Percentiles rank a stretch among this genome's conserved stretches.
phyloP scores from a whole-genome alignment of 2,888 invertebrate species.

The Sphaeridia pumilis region DNA sequence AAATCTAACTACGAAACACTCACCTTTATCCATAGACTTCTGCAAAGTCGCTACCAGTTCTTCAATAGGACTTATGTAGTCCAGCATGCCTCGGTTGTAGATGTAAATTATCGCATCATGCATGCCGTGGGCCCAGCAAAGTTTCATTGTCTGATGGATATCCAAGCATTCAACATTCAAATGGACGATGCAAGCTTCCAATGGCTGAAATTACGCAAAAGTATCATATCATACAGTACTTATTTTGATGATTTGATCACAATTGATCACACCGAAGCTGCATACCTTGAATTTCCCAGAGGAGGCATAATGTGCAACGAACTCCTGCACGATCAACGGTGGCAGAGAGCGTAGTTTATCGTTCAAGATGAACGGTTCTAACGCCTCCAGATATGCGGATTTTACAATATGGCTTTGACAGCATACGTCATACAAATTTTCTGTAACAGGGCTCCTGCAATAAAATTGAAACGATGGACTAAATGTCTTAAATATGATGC shows the following conservation, averaged over 20 bases:
- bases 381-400: conserved; percentile 53
- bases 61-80: conserved; percentile 61
- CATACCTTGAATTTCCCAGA: conserved; percentile 45
- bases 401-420: conserved; percentile 49
- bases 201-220: conserved; percentile 43
- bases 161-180: conserved; percentile 63
- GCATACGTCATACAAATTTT: conserved; percentile 53
- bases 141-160: conserved; percentile 56
- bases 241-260: background rate
- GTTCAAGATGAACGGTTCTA: conserved; percentile 58
- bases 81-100: conserved; percentile 61
- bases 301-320: conserved; percentile 55
- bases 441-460: conserved; percentile 48
- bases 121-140: conserved; percentile 50
- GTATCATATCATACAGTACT: background rate
- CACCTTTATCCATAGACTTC: conserved; percentile 40
- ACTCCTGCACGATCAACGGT: conserved; percentile 58
- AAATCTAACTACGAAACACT: background rate
- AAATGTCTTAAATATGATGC: background rate
- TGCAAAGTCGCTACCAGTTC: conserved; percentile 50
- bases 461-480: background rate
- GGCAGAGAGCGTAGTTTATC: conserved; percentile 52
- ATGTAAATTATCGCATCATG: conserved; percentile 63
- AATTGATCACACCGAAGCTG: background rate
- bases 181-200: conserved; percentile 60